phyloP scores from a whole-genome alignment of 2,888 invertebrate species.

The Tolmerus cingulatus region DNA sequence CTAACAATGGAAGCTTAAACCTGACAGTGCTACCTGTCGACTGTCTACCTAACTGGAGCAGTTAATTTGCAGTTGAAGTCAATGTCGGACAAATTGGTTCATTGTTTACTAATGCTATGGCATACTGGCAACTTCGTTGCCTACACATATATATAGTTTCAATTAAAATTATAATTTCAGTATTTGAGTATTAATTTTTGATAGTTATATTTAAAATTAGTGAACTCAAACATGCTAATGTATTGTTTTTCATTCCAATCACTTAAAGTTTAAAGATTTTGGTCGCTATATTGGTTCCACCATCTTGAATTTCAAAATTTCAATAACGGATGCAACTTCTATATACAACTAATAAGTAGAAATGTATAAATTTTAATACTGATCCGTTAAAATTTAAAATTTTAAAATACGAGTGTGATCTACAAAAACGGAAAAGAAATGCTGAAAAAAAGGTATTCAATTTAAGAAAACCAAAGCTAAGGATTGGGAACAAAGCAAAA shows the following conservation, averaged over 20 bases:
- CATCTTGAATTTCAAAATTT: neutral
- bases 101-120: neutral
- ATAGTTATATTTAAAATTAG: too few species aligned
- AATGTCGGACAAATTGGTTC: constrained; percentile 1
- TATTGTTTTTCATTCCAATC: too few species aligned
- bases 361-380: too few species aligned
- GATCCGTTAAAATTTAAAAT: neutral
- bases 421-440: neutral
- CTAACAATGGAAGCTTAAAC: neutral
- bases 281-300: too few species aligned
- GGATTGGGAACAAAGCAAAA: neutral
- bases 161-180: neutral
- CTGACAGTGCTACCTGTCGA: neutral
- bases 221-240: too few species aligned
- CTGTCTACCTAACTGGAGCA: neutral
- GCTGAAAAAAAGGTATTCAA: neutral
- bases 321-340: too few species aligned
- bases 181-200: too few species aligned
- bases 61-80: neutral
- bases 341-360: too few species aligned
- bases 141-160: neutral
- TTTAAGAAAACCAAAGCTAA: neutral
- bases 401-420: neutral
- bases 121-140: neutral
- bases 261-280: too few species aligned